phyloP scores from a whole-genome alignment of 2,888 invertebrate genomes.

The Leptopilina syphax region DNA sequence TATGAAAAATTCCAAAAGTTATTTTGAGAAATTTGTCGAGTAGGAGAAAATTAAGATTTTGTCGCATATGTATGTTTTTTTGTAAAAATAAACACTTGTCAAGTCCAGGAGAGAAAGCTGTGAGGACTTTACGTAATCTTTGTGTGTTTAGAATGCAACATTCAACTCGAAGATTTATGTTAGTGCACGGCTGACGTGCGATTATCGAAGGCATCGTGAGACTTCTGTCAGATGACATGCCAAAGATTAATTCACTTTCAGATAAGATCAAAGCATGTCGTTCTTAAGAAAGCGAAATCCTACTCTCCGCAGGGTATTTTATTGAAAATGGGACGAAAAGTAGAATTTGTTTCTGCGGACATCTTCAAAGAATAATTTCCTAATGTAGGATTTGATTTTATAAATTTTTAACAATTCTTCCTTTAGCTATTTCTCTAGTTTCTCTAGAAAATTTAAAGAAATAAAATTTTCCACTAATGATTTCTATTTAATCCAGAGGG shows the following conservation, averaged over 20 bases:
- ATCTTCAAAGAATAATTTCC: background rate
- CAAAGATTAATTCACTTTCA: conserved; percentile 37
- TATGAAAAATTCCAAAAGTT: no score
- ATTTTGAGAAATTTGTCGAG: no score
- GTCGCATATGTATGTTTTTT: no score
- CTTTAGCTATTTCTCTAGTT: no score
- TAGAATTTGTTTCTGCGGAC: background rate
- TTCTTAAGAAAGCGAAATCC: conserved; percentile 19
- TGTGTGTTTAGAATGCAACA: conserved; percentile 55
- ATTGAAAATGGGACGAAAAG: background rate
- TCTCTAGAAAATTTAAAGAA: no score
- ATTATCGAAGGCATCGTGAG: conserved; percentile 57
- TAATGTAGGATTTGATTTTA: background rate
- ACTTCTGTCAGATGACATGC: conserved; percentile 42
- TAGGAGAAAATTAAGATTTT: no score
- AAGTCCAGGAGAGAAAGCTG: conserved; percentile 53
- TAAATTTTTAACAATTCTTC: no score
- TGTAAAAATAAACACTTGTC: conserved; percentile 48
- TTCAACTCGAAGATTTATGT: conserved; percentile 49
- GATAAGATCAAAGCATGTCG: conserved; percentile 29
- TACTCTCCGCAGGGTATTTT: background rate
- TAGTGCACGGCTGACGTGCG: conserved; percentile 52
- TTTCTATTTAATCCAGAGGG: no score
- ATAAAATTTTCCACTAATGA: no score
- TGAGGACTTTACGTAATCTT: conserved; percentile 50